These are phyloP conservation scores for Atherinomorus stipes DNA, from an alignment of 2,113 vertebrate species.

Conservation along the genomic window DNA sequence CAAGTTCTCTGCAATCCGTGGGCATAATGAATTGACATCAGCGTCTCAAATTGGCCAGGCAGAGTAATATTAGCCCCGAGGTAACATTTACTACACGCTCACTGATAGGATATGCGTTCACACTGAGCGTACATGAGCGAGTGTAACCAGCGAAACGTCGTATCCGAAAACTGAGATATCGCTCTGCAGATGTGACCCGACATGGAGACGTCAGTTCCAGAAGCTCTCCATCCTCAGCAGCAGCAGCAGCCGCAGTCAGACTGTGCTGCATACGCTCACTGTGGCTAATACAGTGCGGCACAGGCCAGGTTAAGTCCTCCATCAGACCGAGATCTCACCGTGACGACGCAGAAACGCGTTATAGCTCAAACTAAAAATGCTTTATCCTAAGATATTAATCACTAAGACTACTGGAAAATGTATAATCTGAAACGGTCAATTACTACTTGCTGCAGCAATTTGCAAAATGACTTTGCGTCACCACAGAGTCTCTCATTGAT, in stretches of 20 bases:
- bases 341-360: background rate
- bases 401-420: background rate
- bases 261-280: conserved; percentile 41
- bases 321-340: background rate
- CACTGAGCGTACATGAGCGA: background rate
- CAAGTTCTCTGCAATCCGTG: conserved; percentile 43
- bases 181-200: conserved; percentile 63
- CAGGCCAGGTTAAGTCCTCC: conserved; percentile 55
- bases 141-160: background rate
- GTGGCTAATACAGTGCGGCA: conserved; percentile 62
- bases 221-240: conserved; percentile 58
- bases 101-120: background rate
- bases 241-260: conserved; percentile 46
- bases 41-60: conserved; percentile 13
- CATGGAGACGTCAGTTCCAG: conserved; percentile 59
- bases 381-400: background rate
- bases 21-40: conserved; percentile 39
- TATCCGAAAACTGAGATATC: background rate
- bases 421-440: background rate
- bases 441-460: background rate
- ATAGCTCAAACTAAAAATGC: background rate
- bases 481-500: background rate
- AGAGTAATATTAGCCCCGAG: conserved; percentile 12
- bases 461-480: conserved; percentile 12
- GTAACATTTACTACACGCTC: background rate